Conservation (phyloP, 2,888 invertebrate genomes). For the Coelogynopora nodosa region DNA sequence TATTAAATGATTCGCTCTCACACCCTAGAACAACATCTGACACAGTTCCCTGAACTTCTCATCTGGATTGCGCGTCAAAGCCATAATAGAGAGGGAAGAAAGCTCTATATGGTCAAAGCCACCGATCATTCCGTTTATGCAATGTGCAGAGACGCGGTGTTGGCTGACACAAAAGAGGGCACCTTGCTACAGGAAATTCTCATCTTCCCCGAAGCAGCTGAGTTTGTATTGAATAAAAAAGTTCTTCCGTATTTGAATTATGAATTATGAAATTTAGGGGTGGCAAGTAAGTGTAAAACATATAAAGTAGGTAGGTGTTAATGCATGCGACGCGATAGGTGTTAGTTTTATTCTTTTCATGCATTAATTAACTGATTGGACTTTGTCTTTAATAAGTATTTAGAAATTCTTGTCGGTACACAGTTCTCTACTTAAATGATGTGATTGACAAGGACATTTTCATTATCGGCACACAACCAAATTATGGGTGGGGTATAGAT, state of each 20-base stretch:
- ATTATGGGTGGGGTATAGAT: neutral
- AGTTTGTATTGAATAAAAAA: neutral
- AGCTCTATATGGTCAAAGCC: too few relatives aligned
- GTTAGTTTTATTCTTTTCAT: neutral
- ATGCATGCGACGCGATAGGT: neutral
- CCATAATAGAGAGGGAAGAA: too few relatives aligned
- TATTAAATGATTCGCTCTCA: constrained; percentile 1
- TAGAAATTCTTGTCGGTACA: neutral
- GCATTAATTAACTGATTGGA: neutral
- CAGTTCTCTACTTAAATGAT: neutral
- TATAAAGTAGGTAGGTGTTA: neutral
- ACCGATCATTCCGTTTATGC: neutral
- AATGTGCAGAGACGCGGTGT: neutral
- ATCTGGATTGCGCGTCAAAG: too few relatives aligned
- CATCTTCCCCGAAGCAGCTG: neutral
- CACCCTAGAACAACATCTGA: neutral
- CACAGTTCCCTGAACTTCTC: too few relatives aligned
- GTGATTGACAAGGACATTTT: neutral
- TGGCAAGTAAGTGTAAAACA: neutral
- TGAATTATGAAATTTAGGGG: neutral
- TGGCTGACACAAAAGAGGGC: neutral
- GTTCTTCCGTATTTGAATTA: neutral
- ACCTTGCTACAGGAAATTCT: constrained; percentile 10
- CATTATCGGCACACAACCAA: neutral
- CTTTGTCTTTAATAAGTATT: neutral